phyloP scores from a whole-genome alignment of 2,797 vertebrate species.

The Acanthurus lineatus region DNA sequence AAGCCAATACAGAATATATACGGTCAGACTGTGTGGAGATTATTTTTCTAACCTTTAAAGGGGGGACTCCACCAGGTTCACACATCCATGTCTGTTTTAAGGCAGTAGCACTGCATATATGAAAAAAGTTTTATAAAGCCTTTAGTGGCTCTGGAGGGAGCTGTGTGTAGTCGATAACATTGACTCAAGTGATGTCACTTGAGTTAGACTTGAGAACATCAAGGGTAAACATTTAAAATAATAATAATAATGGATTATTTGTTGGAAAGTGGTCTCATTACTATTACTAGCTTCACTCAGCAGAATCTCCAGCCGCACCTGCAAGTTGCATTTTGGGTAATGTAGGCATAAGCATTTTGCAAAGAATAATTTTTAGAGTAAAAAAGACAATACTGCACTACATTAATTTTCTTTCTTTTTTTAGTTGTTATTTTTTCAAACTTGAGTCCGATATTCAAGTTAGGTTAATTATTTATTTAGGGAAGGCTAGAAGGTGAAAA shows the following conservation, averaged over 20 bases:
- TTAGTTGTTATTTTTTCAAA: background rate
- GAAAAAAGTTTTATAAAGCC: conserved; percentile 4
- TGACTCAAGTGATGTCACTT: conserved; percentile 15
- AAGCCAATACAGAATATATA: conserved; percentile 2
- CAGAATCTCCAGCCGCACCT: too few species aligned
- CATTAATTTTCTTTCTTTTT: background rate
- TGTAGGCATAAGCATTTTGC: background rate
- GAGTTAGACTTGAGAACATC: conserved; percentile 6
- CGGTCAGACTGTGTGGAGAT: background rate
- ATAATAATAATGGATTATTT: too few species aligned
- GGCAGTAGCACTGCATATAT: too few species aligned
- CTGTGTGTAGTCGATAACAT: background rate
- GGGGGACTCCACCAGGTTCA: background rate
- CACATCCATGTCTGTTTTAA: conserved; percentile 5
- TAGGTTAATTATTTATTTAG: background rate
- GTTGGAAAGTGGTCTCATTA: too few species aligned
- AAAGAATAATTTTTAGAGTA: background rate
- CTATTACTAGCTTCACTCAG: too few species aligned
- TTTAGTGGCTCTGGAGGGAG: conserved; percentile 13
- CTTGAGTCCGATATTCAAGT: too few species aligned
- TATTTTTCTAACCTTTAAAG: background rate
- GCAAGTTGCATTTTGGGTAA: background rate
- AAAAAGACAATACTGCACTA: background rate
- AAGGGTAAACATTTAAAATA: too few species aligned
- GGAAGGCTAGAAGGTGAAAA: background rate